Base-by-base conservation (phyloP, 1,140 invertebrate species). In the Solen grandis region DNA sequence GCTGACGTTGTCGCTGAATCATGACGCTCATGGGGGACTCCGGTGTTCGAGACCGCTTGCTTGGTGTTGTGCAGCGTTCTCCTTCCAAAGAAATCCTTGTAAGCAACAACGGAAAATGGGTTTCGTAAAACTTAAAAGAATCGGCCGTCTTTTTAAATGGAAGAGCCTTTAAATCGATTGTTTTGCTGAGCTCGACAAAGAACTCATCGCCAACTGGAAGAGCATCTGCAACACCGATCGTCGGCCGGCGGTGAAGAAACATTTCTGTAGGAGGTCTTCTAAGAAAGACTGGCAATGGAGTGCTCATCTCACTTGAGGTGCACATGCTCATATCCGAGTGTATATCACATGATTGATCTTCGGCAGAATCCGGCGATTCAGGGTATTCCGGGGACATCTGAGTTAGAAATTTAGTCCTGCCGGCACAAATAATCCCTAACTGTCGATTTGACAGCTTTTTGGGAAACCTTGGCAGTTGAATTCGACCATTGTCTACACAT, bases 91-190 rank as follows among this genome's bases (percentile, higher is more conserved):
- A 29, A 2, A 55, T 66, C 25, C 33, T 22, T 4, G 50, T 78
- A 0, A 78, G 35, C 41, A 78, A 22, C 27, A 69, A 50, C n/a
- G 75, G 75, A 29, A 41, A 78, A n/a, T 78, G 52, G 8, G 27
- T 78, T 10, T 69, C 29, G 27, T 78, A 78, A 27, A 78, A 78
- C 35, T 19, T 57, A 29, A 38, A 78, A 10, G 63, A 33, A 13
- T 78, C 75, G 0, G 25, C 25, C 25, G 31, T 33, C 57, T 69
- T 78, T 16, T 68, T 78, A 35, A 78, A 78, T 14, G 63, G 63
- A 19, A 78, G 29, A 19, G 55, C 65, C 46, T 60, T 78, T 19
- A 78, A 35, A 22, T 78, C 63, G 35, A 69, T 68, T 27, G 31
- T 14, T 46, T 78, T 59, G 5, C 22, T 29, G n/a, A 78, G 31